Conservation (phyloP, 2,888 invertebrate genomes). For the Anoplius nigerrimus region DNA sequence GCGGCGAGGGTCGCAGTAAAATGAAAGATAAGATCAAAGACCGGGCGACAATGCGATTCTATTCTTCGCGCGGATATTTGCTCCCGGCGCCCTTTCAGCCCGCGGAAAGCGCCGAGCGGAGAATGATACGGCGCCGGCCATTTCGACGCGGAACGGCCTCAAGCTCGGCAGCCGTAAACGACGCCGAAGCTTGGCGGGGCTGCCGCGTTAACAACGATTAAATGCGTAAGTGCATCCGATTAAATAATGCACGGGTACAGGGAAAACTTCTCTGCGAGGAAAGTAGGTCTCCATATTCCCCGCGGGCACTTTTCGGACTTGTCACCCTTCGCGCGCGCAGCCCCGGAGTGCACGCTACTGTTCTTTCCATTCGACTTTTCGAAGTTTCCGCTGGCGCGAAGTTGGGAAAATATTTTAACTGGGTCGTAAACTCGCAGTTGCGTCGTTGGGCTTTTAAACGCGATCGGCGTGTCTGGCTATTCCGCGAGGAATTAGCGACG, state of each 20-base stretch:
- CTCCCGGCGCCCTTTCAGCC: no score
- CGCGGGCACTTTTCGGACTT: slow-evolving; percentile 45
- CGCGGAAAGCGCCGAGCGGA: no score
- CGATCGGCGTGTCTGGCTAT: not conserved
- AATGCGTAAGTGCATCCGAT: slow-evolving; percentile 32
- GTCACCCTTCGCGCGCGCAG: no score
- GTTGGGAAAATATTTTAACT: slow-evolving; percentile 36
- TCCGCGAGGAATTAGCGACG: no score
- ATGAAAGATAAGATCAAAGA: no score
- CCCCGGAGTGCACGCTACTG: slow-evolving; percentile 24
- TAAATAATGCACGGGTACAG: slow-evolving; percentile 46
- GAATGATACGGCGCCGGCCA: not conserved
- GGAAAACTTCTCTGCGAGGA: slow-evolving; percentile 35
- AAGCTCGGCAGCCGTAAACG: no score
- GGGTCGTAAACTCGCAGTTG: not conserved
- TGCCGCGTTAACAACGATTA: slow-evolving; percentile 1
- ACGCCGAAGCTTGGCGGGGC: no score
- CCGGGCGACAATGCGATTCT: no score
- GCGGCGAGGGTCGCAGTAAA: no score
- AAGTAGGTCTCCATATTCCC: slow-evolving; percentile 28
- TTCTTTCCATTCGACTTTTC: slow-evolving; percentile 10
- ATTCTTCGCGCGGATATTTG: no score
- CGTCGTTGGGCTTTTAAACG: slow-evolving; percentile 32
- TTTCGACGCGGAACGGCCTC: not conserved
- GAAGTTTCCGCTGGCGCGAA: not conserved